Base-by-base conservation (phyloP, 2,888 invertebrate species). In the Alloplasta piceator region DNA sequence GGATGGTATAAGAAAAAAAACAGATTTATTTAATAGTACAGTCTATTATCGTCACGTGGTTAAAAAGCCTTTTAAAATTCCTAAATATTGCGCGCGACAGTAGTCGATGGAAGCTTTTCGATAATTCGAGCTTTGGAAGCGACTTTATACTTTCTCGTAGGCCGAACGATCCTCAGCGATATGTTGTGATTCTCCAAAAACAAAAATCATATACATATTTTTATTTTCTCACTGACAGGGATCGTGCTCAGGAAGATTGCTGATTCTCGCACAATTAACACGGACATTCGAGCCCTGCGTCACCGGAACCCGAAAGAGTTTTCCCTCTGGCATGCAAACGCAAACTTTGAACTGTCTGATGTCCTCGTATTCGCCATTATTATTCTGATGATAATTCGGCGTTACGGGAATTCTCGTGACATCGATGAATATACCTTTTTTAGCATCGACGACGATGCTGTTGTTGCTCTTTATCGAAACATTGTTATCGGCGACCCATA, bases 251-350 rank as follows among this genome's bases (percentile, higher is more conserved):
- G 94, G 93, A 0, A 94, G 94, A 91, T 94, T 93, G 85, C 94
- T 94, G 14, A 95, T 92, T 88, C 94, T 94, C 0, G 95, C 94
- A 88, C 96, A 96, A 46, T 94, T 94, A 0, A 94, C 94, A 55
- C 88, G 85, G 9, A 91, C 87, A 74, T 90, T 92, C 4, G 88
- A 92, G 0, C 94, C 95, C 0, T 94, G 93, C 0, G 95, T 94
- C 0, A 96, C 95, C 0, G 96, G 95, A 4, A 98, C 94, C 80
- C 96, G 94, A 89, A 97, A 98, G 67, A 98, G 90, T 86, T 96
- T 96, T 0, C 98, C 98, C 83, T 96, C 95, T 0, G 98, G 98
- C 96, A 97, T 97, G 88, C 98, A 98, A 0, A 98, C 96, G 86
- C 98, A 98, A 0, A 98, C 94, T 91, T 98, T 98, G 87, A 95